Conservation (phyloP, 2,888 invertebrate genomes). For the Digitonthophagus gazella region DNA sequence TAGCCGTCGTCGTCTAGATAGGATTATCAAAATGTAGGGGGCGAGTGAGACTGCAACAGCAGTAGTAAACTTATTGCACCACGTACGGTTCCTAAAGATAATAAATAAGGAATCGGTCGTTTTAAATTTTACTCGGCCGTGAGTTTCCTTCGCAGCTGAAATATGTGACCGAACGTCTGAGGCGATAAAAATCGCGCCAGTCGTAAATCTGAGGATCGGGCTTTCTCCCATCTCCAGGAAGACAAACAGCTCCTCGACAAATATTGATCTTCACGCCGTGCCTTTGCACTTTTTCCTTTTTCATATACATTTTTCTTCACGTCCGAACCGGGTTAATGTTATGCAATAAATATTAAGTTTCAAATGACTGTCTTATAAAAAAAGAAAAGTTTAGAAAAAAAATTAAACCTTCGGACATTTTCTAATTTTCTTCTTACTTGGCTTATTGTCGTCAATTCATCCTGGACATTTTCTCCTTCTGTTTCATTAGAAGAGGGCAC, state of each 20-base stretch:
- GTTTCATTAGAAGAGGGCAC: neutral
- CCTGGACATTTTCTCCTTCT: neutral
- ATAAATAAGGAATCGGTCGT: constrained; percentile 9
- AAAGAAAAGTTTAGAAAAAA: neutral
- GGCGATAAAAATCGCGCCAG: constrained; percentile 18
- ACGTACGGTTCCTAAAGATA: constrained; percentile 12
- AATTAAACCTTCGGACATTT: neutral
- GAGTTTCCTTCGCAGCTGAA: constrained; percentile 11
- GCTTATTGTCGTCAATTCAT: neutral
- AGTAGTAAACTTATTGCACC: constrained; percentile 6
- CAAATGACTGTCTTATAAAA: neutral
- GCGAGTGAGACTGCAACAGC: neutral
- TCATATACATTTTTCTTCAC: neutral
- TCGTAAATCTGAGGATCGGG: constrained; percentile 15
- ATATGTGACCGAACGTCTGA: constrained; percentile 9
- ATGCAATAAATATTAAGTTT: neutral
- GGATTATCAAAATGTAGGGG: constrained; percentile 5
- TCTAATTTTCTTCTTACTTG: neutral
- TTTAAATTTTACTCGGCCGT: constrained; percentile 11
- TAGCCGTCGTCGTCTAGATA: neutral
- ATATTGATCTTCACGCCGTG: constrained; percentile 13
- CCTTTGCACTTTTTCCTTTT: constrained; percentile 1
- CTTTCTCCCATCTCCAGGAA: constrained; percentile 3
- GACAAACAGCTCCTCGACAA: constrained; percentile 14
- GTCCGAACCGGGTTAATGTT: neutral